Evolutionary conservation across 2,113 vertebrate species (phyloP).

Genomic region (Clarias gariepinus): DNA sequence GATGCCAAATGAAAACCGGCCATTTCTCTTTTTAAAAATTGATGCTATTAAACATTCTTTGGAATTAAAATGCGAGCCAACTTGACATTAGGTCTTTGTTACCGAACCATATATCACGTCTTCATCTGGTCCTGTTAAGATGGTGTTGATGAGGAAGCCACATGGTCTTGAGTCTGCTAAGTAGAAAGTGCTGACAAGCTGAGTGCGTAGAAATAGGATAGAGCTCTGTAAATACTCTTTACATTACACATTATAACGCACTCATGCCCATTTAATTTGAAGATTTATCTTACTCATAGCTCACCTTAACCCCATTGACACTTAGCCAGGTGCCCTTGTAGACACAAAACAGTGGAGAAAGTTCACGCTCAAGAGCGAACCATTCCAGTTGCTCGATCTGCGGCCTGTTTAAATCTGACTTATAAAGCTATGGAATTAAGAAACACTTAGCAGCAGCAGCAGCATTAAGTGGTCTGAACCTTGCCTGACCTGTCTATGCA

Average conservation of each 20-base stretch:
- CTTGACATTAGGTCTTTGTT: constrained; percentile 16
- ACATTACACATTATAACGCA: neutral
- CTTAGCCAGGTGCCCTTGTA: constrained; percentile 16
- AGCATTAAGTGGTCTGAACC: constrained; percentile 38
- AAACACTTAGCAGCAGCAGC: constrained; percentile 48
- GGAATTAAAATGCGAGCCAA: constrained; percentile 18
- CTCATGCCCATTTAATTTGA: neutral
- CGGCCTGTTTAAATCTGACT: constrained; percentile 35
- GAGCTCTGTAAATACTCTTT: neutral
- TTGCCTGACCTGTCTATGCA: constrained; percentile 27
- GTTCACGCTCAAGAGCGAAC: neutral
- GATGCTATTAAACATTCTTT: neutral
- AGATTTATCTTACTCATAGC: constrained; percentile 4
- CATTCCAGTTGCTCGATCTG: constrained; percentile 33
- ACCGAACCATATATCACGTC: constrained; percentile 25
- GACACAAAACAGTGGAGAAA: constrained; percentile 37
- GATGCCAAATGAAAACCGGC: constrained; percentile 19
- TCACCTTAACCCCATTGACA: neutral
- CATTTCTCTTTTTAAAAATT: constrained; percentile 8
- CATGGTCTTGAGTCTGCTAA: constrained; percentile 33
- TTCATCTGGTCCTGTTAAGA: constrained; percentile 29
- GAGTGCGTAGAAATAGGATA: neutral
- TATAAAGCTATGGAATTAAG: constrained; percentile 53
- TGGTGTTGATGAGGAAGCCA: constrained; percentile 44
- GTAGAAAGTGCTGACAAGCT: constrained; percentile 43